Base-by-base conservation (phyloP, 2,113 vertebrate species). In the Ibidorhyncha struthersii region DNA sequence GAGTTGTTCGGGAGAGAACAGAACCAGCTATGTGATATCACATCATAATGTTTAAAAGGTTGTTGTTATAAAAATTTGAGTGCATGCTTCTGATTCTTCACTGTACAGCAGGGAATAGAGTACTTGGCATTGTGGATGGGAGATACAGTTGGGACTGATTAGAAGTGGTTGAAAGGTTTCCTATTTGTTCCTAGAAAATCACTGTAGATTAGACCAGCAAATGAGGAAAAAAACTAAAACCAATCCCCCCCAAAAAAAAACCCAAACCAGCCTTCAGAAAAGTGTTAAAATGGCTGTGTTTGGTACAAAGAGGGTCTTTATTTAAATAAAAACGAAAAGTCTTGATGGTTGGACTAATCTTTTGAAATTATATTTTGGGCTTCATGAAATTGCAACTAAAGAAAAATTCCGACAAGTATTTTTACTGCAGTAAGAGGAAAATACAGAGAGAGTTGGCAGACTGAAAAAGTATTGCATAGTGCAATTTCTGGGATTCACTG, bases 101-200 rank as follows among this genome's bases (percentile, higher is more conserved):
- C 6, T 67, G 6, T 59, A 5, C 67, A 81, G 23, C 26, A 81
- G 67, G 65, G 74, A 80, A 77, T 77, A 19, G 16, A 63, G 30
- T 43, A 74, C 69, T 83, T 83, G 63, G 90, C 67, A 95, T 90
- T 0, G 0, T 0, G 2, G 32, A 80, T 50, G 23, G 30, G 23
- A 93, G 47, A 53, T 77, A 36, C 56, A 81, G 27, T 66, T 90
- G 82, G 76, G 91, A 88, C 63, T 93, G 67, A 86, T 86, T 95
- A 91, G 85, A 88, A 88, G 59, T 55, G 67, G 71, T 55, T 95
- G 82, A 92, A 94, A 95, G 38, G 23, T 88, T 96, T 91, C 34
- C 29, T 93, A 66, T 73, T 91, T 95, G 38, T 76, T 94, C 90
- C 67, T 93, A 71, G 67, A 94, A 93, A 95, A 88, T 52, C 47